Conservation (phyloP, 2,113 vertebrate genomes). For the Epinephelus moara region DNA sequence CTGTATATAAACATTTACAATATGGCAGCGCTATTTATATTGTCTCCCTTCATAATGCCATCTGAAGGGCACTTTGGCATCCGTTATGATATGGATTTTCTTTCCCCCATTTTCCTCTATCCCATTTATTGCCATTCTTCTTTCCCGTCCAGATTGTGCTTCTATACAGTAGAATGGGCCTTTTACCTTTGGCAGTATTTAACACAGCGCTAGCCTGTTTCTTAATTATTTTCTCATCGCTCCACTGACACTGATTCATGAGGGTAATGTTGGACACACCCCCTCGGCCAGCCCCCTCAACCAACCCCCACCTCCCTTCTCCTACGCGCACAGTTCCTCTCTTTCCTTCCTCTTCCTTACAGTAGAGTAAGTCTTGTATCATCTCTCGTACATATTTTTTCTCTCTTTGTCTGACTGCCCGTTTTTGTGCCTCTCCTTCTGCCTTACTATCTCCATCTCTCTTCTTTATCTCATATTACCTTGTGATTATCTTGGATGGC, state of each 20-base stretch:
- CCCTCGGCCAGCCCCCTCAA: slow-evolving; percentile 60
- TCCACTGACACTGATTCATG: slow-evolving; percentile 84
- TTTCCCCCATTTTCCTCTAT: slow-evolving; percentile 51
- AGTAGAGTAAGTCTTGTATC: slow-evolving; percentile 14
- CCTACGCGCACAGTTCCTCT: slow-evolving; percentile 17
- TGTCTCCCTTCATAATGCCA: slow-evolving; percentile 83
- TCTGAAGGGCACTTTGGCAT: slow-evolving; percentile 81
- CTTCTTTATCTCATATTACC: slow-evolving; percentile 33
- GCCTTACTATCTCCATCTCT: slow-evolving; percentile 19
- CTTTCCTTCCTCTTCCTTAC: slow-evolving; percentile 38
- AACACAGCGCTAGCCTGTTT: slow-evolving; percentile 76
- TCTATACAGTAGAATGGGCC: slow-evolving; percentile 67
- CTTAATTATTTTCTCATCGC: slow-evolving; percentile 86
- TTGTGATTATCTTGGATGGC: slow-evolving; percentile 52
- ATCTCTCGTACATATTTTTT: slow-evolving; percentile 17
- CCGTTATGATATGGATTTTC: slow-evolving; percentile 80
- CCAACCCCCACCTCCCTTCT: slow-evolving; percentile 48
- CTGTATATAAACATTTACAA: slow-evolving; percentile 87
- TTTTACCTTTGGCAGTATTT: slow-evolving; percentile 79
- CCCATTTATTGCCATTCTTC: slow-evolving; percentile 73
- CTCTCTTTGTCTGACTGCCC: neutral
- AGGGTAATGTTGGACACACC: slow-evolving; percentile 74
- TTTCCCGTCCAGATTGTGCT: slow-evolving; percentile 53
- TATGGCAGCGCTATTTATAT: slow-evolving; percentile 85
- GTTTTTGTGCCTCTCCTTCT: slow-evolving; percentile 13